phyloP scores from a whole-genome alignment of 2,113 vertebrate species.

The Pteruthius melanotis region DNA sequence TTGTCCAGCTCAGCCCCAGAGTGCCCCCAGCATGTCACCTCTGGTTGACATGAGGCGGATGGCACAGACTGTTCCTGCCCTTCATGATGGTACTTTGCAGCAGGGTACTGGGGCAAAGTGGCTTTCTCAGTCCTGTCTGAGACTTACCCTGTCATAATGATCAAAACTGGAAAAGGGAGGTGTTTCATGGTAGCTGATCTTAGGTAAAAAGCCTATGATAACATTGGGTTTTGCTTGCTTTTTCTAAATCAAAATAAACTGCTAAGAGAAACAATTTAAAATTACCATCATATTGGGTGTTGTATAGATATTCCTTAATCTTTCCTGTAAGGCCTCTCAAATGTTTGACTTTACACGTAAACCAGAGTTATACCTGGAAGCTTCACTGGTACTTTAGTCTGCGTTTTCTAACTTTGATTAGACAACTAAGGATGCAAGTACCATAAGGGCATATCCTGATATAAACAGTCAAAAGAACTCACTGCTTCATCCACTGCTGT shows the following conservation, averaged over 20 bases:
- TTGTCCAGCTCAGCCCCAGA: background rate
- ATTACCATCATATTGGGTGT: background rate
- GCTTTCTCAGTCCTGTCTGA: background rate
- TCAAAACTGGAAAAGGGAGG: background rate
- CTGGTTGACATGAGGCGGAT: background rate
- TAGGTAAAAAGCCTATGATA: background rate
- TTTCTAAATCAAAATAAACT: background rate
- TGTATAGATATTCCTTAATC: background rate
- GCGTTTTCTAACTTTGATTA: background rate
- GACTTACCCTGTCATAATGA: background rate
- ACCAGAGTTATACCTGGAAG: background rate
- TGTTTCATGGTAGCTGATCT: background rate
- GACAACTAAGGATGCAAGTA: background rate
- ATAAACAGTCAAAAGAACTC: background rate
- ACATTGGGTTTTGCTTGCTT: background rate
- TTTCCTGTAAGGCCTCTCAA: background rate
- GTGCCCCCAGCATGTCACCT: rapidly evolving
- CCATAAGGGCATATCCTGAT: background rate
- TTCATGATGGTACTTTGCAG: background rate
- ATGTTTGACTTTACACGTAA: background rate
- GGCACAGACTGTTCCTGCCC: background rate
- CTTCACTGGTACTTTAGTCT: background rate
- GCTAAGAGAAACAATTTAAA: background rate
- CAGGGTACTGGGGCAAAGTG: background rate
- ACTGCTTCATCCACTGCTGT: background rate